Conservation (phyloP, 2,797 vertebrate genomes). For the Oophaga sylvatica region DNA sequence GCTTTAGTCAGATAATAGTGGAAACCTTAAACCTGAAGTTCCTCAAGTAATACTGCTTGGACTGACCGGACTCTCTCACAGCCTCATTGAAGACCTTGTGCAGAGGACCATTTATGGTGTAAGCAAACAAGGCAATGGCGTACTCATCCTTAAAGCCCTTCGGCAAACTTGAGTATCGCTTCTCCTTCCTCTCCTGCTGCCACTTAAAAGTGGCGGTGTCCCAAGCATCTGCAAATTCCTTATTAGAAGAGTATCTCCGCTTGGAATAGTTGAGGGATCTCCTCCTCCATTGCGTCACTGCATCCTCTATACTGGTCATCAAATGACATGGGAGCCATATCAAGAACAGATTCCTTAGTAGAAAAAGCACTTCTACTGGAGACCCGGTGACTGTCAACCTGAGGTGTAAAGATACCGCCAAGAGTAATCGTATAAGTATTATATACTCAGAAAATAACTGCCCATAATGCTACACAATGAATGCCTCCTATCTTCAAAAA, state of each 20-base stretch:
- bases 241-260: constrained; percentile 66
- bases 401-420: too few relatives aligned
- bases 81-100: constrained; percentile 67
- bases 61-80: constrained; percentile 64
- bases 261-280: constrained; percentile 65
- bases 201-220: constrained; percentile 56
- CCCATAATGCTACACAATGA: too few relatives aligned
- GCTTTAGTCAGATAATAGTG: constrained; percentile 74
- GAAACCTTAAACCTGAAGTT: constrained; percentile 72
- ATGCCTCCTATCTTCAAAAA: neutral
- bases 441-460: too few relatives aligned
- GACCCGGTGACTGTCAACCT: constrained; percentile 7
- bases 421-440: too few relatives aligned
- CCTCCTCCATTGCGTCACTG: constrained; percentile 62
- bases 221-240: constrained; percentile 64
- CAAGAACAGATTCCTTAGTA: constrained; percentile 63
- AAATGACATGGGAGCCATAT: constrained; percentile 69
- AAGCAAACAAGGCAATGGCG: constrained; percentile 68
- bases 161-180: accelerated
- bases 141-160: constrained; percentile 59
- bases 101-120: constrained; percentile 65
- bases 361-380: constrained; percentile 62
- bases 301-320: constrained; percentile 73
- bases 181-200: constrained; percentile 50
- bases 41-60: constrained; percentile 64